phyloP scores from a whole-genome alignment of 2,888 invertebrate species.

The Atethmia centrago region DNA sequence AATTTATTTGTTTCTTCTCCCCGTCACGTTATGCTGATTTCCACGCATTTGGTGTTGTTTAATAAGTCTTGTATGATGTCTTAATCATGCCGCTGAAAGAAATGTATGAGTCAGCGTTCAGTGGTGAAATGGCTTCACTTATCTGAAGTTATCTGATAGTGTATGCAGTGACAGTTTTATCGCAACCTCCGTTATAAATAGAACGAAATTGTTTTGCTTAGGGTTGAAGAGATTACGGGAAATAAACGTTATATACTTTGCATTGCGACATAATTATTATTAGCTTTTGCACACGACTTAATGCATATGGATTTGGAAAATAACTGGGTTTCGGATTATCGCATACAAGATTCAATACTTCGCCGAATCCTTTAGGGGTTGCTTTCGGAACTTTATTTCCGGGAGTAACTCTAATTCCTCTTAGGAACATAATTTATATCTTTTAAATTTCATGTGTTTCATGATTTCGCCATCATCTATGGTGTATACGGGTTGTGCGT shows the following conservation, averaged over 20 bases:
- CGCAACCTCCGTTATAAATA: constrained; percentile 39
- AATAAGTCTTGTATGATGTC: constrained; percentile 33
- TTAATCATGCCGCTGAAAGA: constrained; percentile 26
- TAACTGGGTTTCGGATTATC: background rate
- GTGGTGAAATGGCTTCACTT: constrained; percentile 40
- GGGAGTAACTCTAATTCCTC: too few relatives aligned
- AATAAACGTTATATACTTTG: constrained; percentile 20
- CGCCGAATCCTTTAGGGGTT: background rate
- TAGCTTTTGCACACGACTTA: background rate
- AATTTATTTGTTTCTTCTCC: constrained; percentile 23
- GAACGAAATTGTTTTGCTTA: constrained; percentile 24
- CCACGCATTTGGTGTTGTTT: constrained; percentile 44
- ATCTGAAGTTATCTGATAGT: constrained; percentile 25
- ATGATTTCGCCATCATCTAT: background rate
- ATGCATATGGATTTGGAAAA: background rate
- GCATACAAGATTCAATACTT: background rate
- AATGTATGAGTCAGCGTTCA: constrained; percentile 44
- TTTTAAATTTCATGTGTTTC: background rate
- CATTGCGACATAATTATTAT: constrained; percentile 9
- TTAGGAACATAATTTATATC: background rate
- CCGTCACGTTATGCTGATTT: constrained; percentile 53
- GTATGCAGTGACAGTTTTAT: constrained; percentile 37
- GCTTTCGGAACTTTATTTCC: background rate
- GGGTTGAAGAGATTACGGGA: constrained; percentile 10
- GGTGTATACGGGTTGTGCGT: background rate